These are phyloP conservation scores for Peromyscus maniculatus DNA, from an alignment of 2,113 vertebrate genomes.

Conservation along the genomic window DNA sequence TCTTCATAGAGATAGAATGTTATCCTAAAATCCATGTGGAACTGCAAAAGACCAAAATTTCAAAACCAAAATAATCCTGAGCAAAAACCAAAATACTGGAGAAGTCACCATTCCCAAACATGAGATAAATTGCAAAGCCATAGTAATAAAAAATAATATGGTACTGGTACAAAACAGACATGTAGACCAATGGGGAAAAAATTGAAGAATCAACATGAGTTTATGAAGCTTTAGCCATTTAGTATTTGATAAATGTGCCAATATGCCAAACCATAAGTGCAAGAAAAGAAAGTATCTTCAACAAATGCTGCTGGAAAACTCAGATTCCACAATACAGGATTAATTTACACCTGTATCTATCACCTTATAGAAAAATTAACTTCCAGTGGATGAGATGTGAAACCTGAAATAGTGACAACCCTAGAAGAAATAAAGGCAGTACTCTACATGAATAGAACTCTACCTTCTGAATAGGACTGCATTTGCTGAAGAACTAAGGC, in stretches of 20 bases:
- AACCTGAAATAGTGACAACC: not conserved
- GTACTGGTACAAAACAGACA: accelerated
- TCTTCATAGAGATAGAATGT: not conserved
- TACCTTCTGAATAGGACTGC: not conserved
- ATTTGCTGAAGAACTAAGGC: not conserved
- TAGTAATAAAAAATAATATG: not conserved
- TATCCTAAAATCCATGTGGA: not conserved
- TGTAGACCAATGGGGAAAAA: not conserved
- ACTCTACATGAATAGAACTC: not conserved
- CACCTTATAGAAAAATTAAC: not conserved
- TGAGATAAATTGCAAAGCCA: not conserved
- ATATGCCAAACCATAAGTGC: not conserved
- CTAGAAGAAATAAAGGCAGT: not conserved
- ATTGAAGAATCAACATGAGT: not conserved
- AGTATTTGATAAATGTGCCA: not conserved
- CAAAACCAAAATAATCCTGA: not conserved
- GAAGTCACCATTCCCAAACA: not conserved
- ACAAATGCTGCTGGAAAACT: not conserved
- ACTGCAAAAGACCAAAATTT: not conserved
- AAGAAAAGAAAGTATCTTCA: not conserved
- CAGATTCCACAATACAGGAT: not conserved
- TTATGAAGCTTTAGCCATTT: not conserved
- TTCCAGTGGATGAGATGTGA: not conserved
- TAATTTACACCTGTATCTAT: not conserved
- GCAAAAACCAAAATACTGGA: not conserved